Conservation (phyloP, 2,113 vertebrate genomes). For the Hippocampus abdominalis region DNA sequence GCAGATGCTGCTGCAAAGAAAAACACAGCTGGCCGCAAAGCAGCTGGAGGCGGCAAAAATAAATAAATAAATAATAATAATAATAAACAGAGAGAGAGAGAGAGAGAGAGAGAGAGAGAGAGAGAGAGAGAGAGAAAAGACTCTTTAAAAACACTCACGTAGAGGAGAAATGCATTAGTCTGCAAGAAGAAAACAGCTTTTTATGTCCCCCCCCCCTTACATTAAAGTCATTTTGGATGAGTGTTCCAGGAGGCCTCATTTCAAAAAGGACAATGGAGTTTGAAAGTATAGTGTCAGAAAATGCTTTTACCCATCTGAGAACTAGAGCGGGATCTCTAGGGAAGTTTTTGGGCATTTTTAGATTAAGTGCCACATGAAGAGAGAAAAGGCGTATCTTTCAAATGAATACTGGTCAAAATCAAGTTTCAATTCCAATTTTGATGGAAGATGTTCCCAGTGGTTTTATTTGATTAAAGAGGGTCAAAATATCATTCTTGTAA, state of each 20-base stretch:
- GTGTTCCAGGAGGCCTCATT: neutral
- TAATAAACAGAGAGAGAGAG: neutral
- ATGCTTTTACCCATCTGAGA: neutral
- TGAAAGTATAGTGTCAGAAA: neutral
- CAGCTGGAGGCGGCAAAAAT: neutral
- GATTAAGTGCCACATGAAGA: neutral
- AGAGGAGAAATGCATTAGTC: constrained; percentile 15
- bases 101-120: neutral
- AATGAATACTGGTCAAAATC: too few species aligned
- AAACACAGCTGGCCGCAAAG: constrained; percentile 10
- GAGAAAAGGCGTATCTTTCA: neutral
- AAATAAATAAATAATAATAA: neutral
- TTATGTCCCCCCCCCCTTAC: neutral
- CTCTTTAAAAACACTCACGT: constrained; percentile 20
- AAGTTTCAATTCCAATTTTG: too few species aligned
- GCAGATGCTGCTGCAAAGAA: constrained; percentile 4
- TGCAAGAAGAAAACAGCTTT: constrained; percentile 15
- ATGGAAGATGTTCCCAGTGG: too few species aligned
- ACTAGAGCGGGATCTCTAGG: neutral
- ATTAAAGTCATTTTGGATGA: neutral
- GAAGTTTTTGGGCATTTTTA: neutral
- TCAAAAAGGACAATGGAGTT: neutral
- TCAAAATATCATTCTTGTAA: too few species aligned
- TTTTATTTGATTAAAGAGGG: too few species aligned
- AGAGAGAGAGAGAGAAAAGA: neutral